Evolutionary conservation across 2,888 invertebrate genomes (phyloP), one percentile per base, ranked within the genome.

Genomic region (Dyspetes luteomarginatus): DNA sequence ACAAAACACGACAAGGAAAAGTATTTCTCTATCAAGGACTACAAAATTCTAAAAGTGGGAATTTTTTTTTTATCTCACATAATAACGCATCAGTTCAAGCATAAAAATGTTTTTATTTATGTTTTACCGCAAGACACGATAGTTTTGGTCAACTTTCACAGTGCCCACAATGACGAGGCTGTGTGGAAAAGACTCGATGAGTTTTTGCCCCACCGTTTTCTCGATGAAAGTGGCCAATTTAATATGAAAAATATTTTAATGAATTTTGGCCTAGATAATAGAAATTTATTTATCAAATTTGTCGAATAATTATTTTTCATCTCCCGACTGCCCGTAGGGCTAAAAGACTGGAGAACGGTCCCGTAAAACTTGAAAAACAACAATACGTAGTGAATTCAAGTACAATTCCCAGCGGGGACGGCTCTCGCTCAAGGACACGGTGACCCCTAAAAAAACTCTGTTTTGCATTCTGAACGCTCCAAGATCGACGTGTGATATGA

Each of bases 191-290:
- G 95, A 67, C 95, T 96, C 0, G 85, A 93, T 0, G 88, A 88
- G 58, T 96, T 96, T 88, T 91, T 92, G 4, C 96, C 96, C 0
- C 94, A 95, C 85, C 92, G 96, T 60, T 96, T 96, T 90, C 89
- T 96, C 62, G 93, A 94, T 50, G 93, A 83, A 85, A 92, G 94
- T 22, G 94, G 94, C 9, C 93, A 94, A 84, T 90, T 94, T 22
- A 89, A 92, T 82, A 93, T 93, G 82, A 93, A 93, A 67, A 94
- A 94, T 83, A 92, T 94, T 84, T 93, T 94, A 86, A 93, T 94
- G 76, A 93, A 94, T 7, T 96, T 96, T 87, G 96, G 96, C 79
- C 92, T 94, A 88, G 96, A 96, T 95, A 90, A 89, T 91, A 52
- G 15, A 22, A 24, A 56, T 26, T 52, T 52, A 36, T 41, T 26